Conservation (phyloP, 2,797 vertebrate genomes). For the Thaleichthys pacificus region DNA sequence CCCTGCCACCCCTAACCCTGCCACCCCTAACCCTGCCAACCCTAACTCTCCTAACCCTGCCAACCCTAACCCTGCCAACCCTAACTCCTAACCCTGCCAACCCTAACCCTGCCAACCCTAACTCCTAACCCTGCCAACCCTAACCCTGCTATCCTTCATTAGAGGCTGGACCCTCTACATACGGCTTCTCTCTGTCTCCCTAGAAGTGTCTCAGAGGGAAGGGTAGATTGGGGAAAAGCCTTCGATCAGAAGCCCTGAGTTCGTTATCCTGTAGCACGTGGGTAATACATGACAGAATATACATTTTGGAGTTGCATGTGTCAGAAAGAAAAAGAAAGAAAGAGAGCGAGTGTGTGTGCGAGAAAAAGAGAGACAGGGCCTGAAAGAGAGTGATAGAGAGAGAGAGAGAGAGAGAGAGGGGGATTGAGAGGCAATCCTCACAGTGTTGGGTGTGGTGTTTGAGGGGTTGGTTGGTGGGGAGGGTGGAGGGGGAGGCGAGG, state of each 20-base stretch:
- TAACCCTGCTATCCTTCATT: neutral
- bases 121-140: too few species aligned
- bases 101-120: too few species aligned
- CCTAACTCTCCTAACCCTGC: too few species aligned
- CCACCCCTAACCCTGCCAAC: too few species aligned
- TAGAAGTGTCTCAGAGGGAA: neutral
- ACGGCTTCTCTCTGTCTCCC: neutral
- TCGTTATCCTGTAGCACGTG: too few species aligned
- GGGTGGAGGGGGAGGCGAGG: slow-evolving; percentile 47
- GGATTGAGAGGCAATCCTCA: slow-evolving; percentile 29
- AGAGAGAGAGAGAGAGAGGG: neutral
- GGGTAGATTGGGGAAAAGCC: neutral
- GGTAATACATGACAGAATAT: slow-evolving; percentile 5
- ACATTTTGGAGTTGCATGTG: slow-evolving; percentile 24
- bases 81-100: too few species aligned
- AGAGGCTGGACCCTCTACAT: neutral
- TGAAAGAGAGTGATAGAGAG: neutral
- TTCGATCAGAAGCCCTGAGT: neutral
- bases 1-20: too few species aligned
- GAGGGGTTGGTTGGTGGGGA: neutral
- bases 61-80: too few species aligned
- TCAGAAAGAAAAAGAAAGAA: slow-evolving; percentile 28
- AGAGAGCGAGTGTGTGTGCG: neutral
- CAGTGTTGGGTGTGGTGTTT: slow-evolving; percentile 6
- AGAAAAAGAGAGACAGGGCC: too few species aligned